Base-by-base conservation (phyloP, 2,888 invertebrate genomes). In the Hecatera dysodea region DNA sequence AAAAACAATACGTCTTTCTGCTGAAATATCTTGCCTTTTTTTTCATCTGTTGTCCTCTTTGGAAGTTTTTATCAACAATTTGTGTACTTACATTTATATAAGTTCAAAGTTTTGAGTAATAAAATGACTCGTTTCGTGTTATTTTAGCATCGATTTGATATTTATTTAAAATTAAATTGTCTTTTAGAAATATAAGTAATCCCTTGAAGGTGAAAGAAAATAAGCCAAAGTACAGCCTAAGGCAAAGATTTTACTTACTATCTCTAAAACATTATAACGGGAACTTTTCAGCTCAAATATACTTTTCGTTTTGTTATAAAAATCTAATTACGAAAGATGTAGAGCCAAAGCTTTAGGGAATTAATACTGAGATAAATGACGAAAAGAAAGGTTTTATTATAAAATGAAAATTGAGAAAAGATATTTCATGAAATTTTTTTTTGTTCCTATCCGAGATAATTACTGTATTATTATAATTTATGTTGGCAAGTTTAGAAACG, bases 251-350 rank as follows among this genome's bases (percentile, higher is more conserved):
- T 46, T 7, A n/a, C 6, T 11, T 8, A 11, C 12, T 17, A 55
- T n/a, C 12, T 22, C 19, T 39, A 22, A 12, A 50, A 56, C 0
- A 24, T 33, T 44, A 70, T 39, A 24, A 2, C 12, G 33, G 22
- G 5, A 52, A 53, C 63, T 70, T 61, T 69, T 50, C 7, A 50
- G 27, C 36, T 44, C 46, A n/a, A 65, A 63, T 33, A 53, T 52
- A 71, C 33, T 44, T 65, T 48, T 65, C 29, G 24, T 62, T 64
- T 57, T 24, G 1, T 56, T 57, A 46, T 42, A 57, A 56, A 75
- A 76, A 76, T 71, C n/a, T 62, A 76, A 62, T 75, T 65, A 65
- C 24, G 27, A 33, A 48, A 70, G 52, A 76, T 46, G 46, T 70
- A 46, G 27, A 39, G 12, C 24, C 2, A 66, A 53, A 39, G 52